A percentile compares a stretch with the other conserved stretches of the same genome.
These are phyloP conservation scores for Crypturellus tataupa DNA, from an alignment of 2,797 vertebrate genomes.

Conservation along the genomic window DNA sequence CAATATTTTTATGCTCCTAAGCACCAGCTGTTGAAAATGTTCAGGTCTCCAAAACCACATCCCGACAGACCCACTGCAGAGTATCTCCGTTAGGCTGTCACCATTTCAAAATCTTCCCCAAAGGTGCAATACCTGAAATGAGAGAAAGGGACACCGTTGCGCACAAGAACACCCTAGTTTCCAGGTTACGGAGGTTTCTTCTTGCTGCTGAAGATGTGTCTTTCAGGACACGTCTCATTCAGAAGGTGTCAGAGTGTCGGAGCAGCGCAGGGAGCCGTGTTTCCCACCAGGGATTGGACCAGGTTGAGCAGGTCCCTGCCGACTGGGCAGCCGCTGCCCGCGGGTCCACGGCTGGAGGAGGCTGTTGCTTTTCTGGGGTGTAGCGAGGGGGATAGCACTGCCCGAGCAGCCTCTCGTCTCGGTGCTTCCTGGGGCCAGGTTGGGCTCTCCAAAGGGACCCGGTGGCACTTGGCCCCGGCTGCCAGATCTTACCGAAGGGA, in stretches of 20 bases:
- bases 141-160: neutral
- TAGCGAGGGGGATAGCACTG: no score
- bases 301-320: neutral
- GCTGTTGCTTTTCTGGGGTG: rapidly evolving
- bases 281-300: neutral
- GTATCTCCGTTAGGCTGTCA: rapidly evolving
- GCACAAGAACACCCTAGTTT: neutral
- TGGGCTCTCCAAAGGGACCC: neutral
- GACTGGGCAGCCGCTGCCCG: no score
- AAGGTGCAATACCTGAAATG: neutral
- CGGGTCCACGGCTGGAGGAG: neutral
- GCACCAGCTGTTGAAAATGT: neutral
- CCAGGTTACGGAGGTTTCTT: neutral
- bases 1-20: neutral
- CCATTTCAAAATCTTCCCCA: neutral
- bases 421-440: no score
- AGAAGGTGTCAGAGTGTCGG: neutral
- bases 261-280: neutral
- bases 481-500: neutral
- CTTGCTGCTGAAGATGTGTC: neutral
- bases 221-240: neutral
- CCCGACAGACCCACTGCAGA: rapidly evolving
- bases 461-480: neutral
- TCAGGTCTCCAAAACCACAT: neutral
- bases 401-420: no score